Base-by-base conservation (phyloP, 2,113 vertebrate species). In the Hystrix brachyura region DNA sequence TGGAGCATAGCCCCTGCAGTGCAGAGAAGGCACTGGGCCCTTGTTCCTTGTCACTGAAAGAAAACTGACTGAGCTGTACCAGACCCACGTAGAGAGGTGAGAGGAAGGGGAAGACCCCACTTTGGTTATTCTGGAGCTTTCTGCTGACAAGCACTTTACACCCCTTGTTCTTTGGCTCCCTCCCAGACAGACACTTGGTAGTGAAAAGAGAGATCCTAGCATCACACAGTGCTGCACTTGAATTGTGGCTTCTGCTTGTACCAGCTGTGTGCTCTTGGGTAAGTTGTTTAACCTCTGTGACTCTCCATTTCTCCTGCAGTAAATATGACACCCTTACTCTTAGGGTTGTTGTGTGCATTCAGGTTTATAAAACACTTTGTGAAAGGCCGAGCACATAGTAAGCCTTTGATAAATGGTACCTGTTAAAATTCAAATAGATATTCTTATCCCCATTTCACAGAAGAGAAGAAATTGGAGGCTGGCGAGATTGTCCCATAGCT, bases 221-320 rank as follows among this genome's bases (percentile, higher is more conserved):
- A 0, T 38, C 34, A 21, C 48, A 7, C 1, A 11, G 71, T 3
- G 11, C 64, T 53, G n/a, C 19, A 2, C 51, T 25, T 29, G 25
- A 53, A 19, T 25, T 2, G 3, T 23, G 21, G 83, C 79, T 92
- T 34, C 60, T 43, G 0, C 15, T 0, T 0, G 5, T 7, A 4
- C 38, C 51, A 6, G 43, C 69, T 46, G 4, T 60, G 86, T 78
- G 64, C 29, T 82, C 71, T 23, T 34, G 13, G 14, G 23, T 9
- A 27, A 74, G 43, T 84, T 27, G 43, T 53, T 69, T 74, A 69
- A 76, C 85, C 87, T 88, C 76, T 88, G 89, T 95, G 92, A 93
- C 76, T 17, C 43, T 65, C 51, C 34, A 18, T 92, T 53, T 91
- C 78, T 65, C 29, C 27, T n/a, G 53, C n/a, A 27, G 27, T 71